These are phyloP conservation scores for Lordiphosa mommai DNA, from an alignment of 1,140 invertebrate genomes.

Conservation along the genomic window DNA sequence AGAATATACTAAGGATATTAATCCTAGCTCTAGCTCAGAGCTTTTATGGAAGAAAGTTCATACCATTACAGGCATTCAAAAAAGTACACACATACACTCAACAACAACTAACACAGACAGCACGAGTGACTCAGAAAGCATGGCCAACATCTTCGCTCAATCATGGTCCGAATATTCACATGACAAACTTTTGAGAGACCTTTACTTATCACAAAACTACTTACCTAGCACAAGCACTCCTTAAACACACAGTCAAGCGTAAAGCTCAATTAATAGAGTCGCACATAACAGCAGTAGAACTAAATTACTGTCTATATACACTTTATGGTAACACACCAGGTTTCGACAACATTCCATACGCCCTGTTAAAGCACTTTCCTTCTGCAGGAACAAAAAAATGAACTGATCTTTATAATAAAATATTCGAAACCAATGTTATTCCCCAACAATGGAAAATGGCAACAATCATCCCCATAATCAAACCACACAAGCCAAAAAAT, in stretches of 20 bases:
- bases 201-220: conserved; percentile 1
- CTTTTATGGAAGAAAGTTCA: too few species aligned
- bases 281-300: background rate
- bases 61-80: background rate
- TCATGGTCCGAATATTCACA: conserved; percentile 7
- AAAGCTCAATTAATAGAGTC: conserved; percentile 1
- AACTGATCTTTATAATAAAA: conserved; percentile 1
- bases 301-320: background rate
- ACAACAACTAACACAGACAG: background rate
- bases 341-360: background rate
- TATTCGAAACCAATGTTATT: background rate
- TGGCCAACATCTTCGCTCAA: conserved; percentile 1
- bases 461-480: conserved; percentile 6
- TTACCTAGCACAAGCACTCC: background rate
- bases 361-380: background rate
- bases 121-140: background rate
- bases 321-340: conserved; percentile 4
- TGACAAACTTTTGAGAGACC: background rate
- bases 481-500: conserved; percentile 7
- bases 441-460: conserved; percentile 11
- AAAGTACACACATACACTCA: background rate
- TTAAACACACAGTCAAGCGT: background rate
- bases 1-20: too few species aligned
- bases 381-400: background rate
- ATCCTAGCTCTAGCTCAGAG: too few species aligned